phyloP scores from a whole-genome alignment of 2,113 vertebrate genomes.

The Ptilorrhoa leucosticta region DNA sequence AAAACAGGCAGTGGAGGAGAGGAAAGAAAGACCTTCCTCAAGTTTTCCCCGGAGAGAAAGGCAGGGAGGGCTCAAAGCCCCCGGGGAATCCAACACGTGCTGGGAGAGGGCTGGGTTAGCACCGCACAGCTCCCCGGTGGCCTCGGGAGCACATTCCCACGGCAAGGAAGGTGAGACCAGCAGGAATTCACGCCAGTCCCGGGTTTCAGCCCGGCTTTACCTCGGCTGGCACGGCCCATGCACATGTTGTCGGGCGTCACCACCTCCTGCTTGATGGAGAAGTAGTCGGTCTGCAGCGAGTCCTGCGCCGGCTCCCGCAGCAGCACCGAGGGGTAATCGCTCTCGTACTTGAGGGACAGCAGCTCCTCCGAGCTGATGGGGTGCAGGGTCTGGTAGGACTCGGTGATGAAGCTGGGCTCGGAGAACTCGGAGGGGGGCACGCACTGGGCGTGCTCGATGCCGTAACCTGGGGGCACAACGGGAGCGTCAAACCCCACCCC shows the following conservation, averaged over 20 bases:
- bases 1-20: background rate
- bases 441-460: slow-evolving; percentile 96
- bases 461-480: slow-evolving; percentile 80
- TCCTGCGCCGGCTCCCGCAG: slow-evolving; percentile 85
- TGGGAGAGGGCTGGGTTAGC: background rate
- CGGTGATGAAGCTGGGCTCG: slow-evolving; percentile 98
- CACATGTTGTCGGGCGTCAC: slow-evolving; percentile 98
- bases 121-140: background rate
- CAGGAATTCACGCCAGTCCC: background rate
- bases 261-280: slow-evolving; percentile 95
- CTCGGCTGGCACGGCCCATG: slow-evolving; percentile 93
- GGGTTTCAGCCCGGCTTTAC: slow-evolving; percentile 53
- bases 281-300: slow-evolving; percentile 88
- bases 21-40: background rate
- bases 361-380: slow-evolving; percentile 98
- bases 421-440: slow-evolving; percentile 98
- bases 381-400: slow-evolving; percentile 98
- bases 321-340: slow-evolving; percentile 88
- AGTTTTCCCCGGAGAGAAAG: background rate
- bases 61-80: background rate
- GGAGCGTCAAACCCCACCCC: background rate
- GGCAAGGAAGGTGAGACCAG: background rate
- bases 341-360: slow-evolving; percentile 96
- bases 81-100: rapidly evolving
- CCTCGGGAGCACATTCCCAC: background rate